A percentile compares a stretch with the other conserved stretches of the same genome.
Evolutionary conservation across 2,888 invertebrate genomes (phyloP).

Genomic region (Brachypalpus laphriformis): DNA sequence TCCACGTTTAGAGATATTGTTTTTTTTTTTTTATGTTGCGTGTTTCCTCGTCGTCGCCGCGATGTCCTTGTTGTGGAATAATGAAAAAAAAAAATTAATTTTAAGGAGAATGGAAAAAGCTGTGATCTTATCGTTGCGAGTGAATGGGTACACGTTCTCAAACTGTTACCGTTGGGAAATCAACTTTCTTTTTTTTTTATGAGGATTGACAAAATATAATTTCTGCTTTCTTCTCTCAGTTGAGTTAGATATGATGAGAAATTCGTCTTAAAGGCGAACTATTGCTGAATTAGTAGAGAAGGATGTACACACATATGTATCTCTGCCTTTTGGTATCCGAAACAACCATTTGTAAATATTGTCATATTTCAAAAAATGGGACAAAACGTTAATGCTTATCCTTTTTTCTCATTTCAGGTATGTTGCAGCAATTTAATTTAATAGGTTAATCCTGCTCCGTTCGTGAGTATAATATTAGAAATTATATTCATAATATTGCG

Average conservation of each 20-base stretch:
- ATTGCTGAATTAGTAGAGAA: not conserved
- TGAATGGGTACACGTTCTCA: slow-evolving; percentile 61
- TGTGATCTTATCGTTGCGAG: slow-evolving; percentile 65
- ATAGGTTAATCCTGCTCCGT: not conserved
- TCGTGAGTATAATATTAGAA: not conserved
- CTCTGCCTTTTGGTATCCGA: slow-evolving; percentile 33
- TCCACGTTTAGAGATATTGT: slow-evolving; percentile 11
- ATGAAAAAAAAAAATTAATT: slow-evolving; percentile 38
- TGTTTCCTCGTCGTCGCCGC: not conserved
- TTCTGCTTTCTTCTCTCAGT: not conserved
- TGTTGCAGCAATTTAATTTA: slow-evolving; percentile 11
- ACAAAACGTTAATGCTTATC: not conserved
- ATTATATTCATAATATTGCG: too few relatives aligned
- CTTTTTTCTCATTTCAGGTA: slow-evolving; percentile 47
- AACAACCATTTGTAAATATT: not conserved
- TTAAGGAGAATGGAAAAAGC: slow-evolving; percentile 56
- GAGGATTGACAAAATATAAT: slow-evolving; percentile 58
- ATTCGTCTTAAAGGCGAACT: slow-evolving; percentile 28
- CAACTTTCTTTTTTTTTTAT: slow-evolving; percentile 47
- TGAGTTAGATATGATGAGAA: slow-evolving; percentile 38
- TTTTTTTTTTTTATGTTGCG: slow-evolving; percentile 5
- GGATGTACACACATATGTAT: not conserved
- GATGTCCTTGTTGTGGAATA: not conserved
- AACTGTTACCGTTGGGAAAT: slow-evolving; percentile 71
- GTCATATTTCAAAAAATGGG: not conserved